Conservation (phyloP, 2,888 invertebrate species). For the Drosophila basisetae region DNA sequence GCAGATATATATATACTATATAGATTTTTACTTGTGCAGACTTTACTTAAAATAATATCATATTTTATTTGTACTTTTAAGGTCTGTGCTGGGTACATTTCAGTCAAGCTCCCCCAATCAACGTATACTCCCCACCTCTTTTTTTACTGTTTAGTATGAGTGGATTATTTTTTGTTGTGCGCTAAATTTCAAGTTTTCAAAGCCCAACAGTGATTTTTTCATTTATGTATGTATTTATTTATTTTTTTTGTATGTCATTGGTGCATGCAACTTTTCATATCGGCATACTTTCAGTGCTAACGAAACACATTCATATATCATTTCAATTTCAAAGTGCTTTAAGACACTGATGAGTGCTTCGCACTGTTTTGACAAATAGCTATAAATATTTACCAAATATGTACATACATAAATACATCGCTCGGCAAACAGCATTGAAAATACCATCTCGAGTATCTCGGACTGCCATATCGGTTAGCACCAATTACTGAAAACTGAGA, state of each 20-base stretch:
- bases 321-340: neutral
- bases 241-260: slow-evolving; percentile 4
- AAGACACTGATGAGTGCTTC: neutral
- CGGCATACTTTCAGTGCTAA: slow-evolving; percentile 16
- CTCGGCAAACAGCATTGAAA: slow-evolving; percentile 2
- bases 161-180: slow-evolving; percentile 14
- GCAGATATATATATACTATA: too few species aligned
- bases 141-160: slow-evolving; percentile 6
- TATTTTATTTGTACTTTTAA: neutral
- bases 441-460: slow-evolving; percentile 8
- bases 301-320: slow-evolving; percentile 10
- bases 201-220: slow-evolving; percentile 29
- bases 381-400: neutral
- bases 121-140: neutral
- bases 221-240: neutral
- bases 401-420: neutral
- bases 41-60: too few species aligned
- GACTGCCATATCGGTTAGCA: slow-evolving; percentile 12
- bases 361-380: neutral
- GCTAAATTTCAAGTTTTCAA: slow-evolving; percentile 36
- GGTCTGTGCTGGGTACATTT: slow-evolving; percentile 8
- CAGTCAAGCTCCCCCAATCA: neutral
- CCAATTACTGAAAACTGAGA: slow-evolving; percentile 39
- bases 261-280: slow-evolving; percentile 26
- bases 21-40: neutral